Percentiles rank a stretch among this genome's conserved stretches.
phyloP scores from a whole-genome alignment of 2,113 vertebrate genomes.

The Montifringilla adamsi region DNA sequence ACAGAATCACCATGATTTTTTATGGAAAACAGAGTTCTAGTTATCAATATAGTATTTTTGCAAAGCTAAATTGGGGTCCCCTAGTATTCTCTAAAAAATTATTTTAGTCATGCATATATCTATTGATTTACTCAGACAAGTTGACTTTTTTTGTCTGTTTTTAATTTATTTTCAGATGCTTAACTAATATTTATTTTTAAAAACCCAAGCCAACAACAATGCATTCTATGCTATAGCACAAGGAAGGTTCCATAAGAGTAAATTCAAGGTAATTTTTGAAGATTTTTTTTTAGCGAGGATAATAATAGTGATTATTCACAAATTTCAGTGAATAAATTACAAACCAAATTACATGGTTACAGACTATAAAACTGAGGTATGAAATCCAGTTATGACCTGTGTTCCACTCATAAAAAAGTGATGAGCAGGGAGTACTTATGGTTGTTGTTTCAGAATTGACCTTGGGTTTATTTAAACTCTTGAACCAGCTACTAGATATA shows the following conservation, averaged over 20 bases:
- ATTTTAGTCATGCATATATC: background rate
- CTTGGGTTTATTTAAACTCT: background rate
- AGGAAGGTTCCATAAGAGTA: background rate
- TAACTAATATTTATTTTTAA: background rate
- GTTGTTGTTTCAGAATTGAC: background rate
- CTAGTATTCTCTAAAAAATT: background rate
- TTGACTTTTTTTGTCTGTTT: background rate
- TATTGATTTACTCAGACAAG: background rate
- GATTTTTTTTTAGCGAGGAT: background rate
- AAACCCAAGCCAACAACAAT: fast-evolving
- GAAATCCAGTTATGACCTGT: background rate
- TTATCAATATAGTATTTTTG: background rate
- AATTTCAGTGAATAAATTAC: background rate
- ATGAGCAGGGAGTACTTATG: background rate
- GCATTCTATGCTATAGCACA: background rate
- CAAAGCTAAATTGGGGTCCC: background rate
- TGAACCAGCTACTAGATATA: background rate
- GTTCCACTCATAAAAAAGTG: background rate
- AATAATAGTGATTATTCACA: background rate
- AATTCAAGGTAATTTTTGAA: background rate
- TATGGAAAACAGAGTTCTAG: background rate
- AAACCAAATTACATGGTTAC: background rate
- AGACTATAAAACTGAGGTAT: background rate
- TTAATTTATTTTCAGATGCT: background rate
- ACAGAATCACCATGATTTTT: background rate